phyloP scores from a whole-genome alignment of 2,113 vertebrate genomes.

The Scomber scombrus region DNA sequence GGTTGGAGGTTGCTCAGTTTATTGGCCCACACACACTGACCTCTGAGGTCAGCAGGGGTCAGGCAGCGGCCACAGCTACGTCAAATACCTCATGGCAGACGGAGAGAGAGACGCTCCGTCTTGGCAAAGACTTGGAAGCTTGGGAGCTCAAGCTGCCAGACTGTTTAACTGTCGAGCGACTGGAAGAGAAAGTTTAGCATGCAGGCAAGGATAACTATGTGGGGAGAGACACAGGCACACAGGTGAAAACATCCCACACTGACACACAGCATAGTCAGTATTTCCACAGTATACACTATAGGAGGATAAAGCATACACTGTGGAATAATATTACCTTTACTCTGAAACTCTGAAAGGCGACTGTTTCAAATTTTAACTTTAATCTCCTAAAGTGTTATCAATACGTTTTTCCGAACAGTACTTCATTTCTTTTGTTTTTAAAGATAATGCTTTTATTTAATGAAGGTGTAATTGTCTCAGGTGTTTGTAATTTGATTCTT shows the following conservation, averaged over 20 bases:
- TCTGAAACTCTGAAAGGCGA: no score
- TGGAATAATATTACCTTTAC: no score
- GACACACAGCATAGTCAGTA: background rate
- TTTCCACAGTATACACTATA: background rate
- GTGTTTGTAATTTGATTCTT: background rate
- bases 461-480: background rate
- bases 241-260: background rate
- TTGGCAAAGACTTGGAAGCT: slow-evolving; percentile 18
- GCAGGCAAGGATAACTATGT: slow-evolving; percentile 2
- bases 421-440: no score
- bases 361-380: no score
- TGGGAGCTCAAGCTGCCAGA: slow-evolving; percentile 18
- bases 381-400: no score
- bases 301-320: background rate
- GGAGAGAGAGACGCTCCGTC: slow-evolving; percentile 5
- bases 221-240: background rate
- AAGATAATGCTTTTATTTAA: no score
- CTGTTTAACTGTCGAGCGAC: background rate
- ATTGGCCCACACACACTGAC: slow-evolving; percentile 47
- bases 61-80: slow-evolving; percentile 19
- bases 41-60: slow-evolving; percentile 52
- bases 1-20: slow-evolving; percentile 32
- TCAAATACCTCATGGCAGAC: slow-evolving; percentile 48
- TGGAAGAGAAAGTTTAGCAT: slow-evolving; percentile 15
- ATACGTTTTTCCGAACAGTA: no score